Percentiles rank a stretch among this genome's conserved stretches.
phyloP scores from a whole-genome alignment of 2,797 vertebrate genomes.

The Pterois miles region DNA sequence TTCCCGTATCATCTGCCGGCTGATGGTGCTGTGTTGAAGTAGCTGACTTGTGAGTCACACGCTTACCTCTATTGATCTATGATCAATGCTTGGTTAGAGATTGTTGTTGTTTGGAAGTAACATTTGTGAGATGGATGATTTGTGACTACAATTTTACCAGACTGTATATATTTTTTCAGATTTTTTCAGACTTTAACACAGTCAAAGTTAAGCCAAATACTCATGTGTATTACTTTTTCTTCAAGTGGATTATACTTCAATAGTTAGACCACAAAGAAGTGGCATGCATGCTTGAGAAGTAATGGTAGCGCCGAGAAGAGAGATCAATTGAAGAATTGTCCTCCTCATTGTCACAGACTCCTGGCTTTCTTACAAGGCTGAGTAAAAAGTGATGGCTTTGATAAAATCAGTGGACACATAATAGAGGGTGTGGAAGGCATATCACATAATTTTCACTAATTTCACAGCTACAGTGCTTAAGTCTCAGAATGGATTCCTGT shows the following conservation, averaged over 20 bases:
- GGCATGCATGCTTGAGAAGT: constrained; percentile 51
- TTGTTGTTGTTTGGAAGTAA: neutral
- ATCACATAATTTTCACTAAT: neutral
- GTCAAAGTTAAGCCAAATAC: neutral
- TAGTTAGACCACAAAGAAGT: constrained; percentile 47
- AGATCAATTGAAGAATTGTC: constrained; percentile 58
- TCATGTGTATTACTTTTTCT: constrained; percentile 12
- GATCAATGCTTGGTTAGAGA: neutral
- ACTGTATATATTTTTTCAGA: neutral
- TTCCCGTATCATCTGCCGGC: neutral
- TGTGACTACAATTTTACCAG: neutral
- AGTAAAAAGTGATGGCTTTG: constrained; percentile 60
- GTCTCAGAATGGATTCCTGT: neutral
- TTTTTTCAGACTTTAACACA: constrained; percentile 4
- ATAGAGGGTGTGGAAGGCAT: constrained; percentile 5
- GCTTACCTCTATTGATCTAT: constrained; percentile 14
- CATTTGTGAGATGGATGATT: constrained; percentile 9
- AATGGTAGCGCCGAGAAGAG: constrained; percentile 37
- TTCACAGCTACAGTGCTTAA: neutral
- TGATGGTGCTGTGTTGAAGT: constrained; percentile 8
- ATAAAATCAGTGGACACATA: constrained; percentile 59
- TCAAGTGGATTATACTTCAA: constrained; percentile 53
- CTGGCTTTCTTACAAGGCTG: constrained; percentile 34
- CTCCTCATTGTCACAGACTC: constrained; percentile 54
- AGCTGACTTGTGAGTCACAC: constrained; percentile 14